A percentile compares a stretch with the other conserved stretches of the same genome.
These are phyloP conservation scores for Girardinus metallicus DNA, from an alignment of 2,797 vertebrate genomes.

Conservation along the genomic window DNA sequence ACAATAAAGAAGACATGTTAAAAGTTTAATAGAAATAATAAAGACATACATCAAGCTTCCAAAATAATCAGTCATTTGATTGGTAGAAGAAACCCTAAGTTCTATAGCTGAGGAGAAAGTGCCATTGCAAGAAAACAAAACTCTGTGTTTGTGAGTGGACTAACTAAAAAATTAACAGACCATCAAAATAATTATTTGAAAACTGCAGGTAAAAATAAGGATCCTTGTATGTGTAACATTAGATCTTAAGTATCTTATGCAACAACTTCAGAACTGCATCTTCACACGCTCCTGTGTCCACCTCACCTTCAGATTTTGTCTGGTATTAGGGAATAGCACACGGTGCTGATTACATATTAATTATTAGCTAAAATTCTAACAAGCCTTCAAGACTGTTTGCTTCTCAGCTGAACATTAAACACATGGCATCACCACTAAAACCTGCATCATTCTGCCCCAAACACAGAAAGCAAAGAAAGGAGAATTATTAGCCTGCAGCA, in stretches of 20 bases:
- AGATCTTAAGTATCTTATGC: neutral
- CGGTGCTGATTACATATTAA: constrained; percentile 42
- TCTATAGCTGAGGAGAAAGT: constrained; percentile 1
- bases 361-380: constrained; percentile 66
- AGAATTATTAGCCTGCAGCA: constrained; percentile 46
- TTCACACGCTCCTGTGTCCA: neutral
- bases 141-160: constrained; percentile 1
- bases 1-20: neutral
- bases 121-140: constrained; percentile 1
- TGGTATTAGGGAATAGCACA: constrained; percentile 19
- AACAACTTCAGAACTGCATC: neutral
- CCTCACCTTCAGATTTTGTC: neutral
- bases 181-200: neutral
- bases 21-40: neutral
- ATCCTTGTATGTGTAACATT: constrained; percentile 4
- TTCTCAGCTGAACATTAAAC: constrained; percentile 73
- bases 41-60: neutral
- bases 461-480: constrained; percentile 13
- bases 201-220: neutral
- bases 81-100: neutral
- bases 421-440: constrained; percentile 48
- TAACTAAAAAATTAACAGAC: constrained; percentile 30
- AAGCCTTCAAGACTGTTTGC: constrained; percentile 51
- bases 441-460: constrained; percentile 14
- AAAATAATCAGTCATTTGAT: neutral